Conservation (phyloP, 1,140 invertebrate species). For the Papilio aristodemus region DNA sequence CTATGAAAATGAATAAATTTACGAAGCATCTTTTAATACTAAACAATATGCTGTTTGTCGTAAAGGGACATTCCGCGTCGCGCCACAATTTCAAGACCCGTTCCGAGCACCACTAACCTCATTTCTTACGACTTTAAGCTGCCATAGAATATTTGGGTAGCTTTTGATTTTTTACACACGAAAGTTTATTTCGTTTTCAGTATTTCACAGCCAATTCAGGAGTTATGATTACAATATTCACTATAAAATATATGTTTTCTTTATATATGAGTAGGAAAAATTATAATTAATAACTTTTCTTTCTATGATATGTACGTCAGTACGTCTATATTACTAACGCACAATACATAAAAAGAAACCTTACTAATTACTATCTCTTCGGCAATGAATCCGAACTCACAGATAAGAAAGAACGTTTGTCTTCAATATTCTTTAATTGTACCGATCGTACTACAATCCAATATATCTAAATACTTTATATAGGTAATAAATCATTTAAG, state of each 20-base stretch:
- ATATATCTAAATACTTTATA: background rate
- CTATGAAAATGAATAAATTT: background rate
- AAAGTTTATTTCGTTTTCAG: background rate
- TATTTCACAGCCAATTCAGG: background rate
- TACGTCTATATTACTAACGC: no score
- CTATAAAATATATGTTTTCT: slow-evolving; percentile 2
- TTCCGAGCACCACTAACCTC: slow-evolving; percentile 26
- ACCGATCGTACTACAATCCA: no score
- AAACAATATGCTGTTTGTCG: background rate
- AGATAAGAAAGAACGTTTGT: no score
- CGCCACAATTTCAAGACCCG: background rate
- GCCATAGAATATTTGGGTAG: slow-evolving; percentile 8
- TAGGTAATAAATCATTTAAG: background rate
- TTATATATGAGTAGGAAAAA: no score
- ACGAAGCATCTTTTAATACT: background rate
- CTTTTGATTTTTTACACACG: background rate
- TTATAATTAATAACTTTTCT: no score
- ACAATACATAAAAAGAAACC: no score
- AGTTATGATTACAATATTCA: background rate
- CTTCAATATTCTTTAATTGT: no score
- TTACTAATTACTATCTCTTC: no score
- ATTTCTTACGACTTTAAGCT: slow-evolving; percentile 21
- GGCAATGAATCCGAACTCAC: no score
- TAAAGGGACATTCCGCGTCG: slow-evolving; percentile 4
- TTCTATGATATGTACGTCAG: no score